A percentile compares a stretch with the other conserved stretches of the same genome.
These are phyloP conservation scores for Mnemiopsis leidyi DNA, from an alignment of 37 sponge, comb jelly and placozoan genomes.

Conservation along the genomic window DNA sequence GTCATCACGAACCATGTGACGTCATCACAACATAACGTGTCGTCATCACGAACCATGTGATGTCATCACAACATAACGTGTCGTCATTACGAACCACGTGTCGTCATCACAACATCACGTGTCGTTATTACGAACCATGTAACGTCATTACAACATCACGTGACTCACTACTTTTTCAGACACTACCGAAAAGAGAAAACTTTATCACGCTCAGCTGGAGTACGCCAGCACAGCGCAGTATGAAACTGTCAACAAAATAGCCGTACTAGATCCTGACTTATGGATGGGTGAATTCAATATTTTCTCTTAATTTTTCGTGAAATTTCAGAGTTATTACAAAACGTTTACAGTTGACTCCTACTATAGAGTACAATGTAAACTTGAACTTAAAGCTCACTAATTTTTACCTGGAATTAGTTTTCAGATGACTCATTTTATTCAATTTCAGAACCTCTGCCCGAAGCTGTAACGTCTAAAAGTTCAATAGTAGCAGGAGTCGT, in stretches of 20 bases:
- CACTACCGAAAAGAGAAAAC: background rate
- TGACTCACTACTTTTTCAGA: no score
- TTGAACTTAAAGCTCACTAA: no score
- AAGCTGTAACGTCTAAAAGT: background rate
- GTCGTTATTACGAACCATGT: no score
- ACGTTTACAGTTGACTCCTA: no score
- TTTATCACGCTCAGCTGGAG: conserved; percentile 5
- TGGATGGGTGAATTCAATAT: no score
- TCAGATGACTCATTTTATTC: no score
- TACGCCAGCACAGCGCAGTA: background rate
- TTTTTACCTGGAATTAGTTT: no score
- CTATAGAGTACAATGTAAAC: no score
- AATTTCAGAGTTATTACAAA: no score
- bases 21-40: background rate
- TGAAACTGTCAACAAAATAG: background rate
- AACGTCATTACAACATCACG: background rate
- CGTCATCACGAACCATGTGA: background rate
- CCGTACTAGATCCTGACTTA: background rate
- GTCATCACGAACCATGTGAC: background rate
- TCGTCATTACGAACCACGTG: background rate
- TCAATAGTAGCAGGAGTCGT: background rate
- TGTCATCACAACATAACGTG: background rate
- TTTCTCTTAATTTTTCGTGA: no score
- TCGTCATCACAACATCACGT: background rate
- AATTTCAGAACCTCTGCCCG: no score